Conservation (phyloP, 2,113 vertebrate genomes). For the Candoia aspera region DNA sequence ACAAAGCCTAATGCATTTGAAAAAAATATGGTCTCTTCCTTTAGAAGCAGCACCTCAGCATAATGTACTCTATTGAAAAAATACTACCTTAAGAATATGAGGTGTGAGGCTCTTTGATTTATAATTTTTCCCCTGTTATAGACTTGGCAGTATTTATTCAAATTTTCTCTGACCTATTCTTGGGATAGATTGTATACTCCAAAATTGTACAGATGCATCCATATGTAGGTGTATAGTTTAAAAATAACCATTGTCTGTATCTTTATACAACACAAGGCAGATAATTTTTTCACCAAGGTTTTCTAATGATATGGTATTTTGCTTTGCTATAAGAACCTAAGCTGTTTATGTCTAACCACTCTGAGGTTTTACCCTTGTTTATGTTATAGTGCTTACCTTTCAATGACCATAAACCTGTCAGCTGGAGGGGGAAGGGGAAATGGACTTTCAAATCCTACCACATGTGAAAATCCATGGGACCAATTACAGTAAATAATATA, state of each 20-base stretch:
- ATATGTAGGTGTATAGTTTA: conserved; percentile 19
- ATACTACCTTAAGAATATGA: no score
- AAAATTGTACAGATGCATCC: conserved; percentile 14
- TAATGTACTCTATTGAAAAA: not conserved
- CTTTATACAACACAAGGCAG: conserved; percentile 13
- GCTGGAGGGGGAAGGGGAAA: not conserved
- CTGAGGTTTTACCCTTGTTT: not conserved
- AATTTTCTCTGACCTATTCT: conserved; percentile 22
- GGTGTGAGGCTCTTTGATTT: not conserved
- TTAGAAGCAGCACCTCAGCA: not conserved
- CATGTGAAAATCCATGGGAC: not conserved
- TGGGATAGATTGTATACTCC: conserved; percentile 13
- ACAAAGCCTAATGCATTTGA: not conserved
- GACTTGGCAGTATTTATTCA: conserved; percentile 8
- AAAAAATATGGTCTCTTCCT: not conserved
- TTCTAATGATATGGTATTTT: not conserved
- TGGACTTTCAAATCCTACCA: not conserved
- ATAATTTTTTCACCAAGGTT: conserved; percentile 3
- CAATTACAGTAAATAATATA: not conserved
- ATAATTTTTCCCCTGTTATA: not conserved
- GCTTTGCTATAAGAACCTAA: conserved; percentile 12
- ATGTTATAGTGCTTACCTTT: conserved; percentile 14
- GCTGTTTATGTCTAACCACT: conserved; percentile 13
- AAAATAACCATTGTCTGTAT: not conserved
- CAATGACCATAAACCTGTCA: not conserved